A percentile compares a stretch with the other conserved stretches of the same genome.
Conservation (phyloP, 2,113 vertebrate genomes). For the Tricholaema leucomelas region DNA sequence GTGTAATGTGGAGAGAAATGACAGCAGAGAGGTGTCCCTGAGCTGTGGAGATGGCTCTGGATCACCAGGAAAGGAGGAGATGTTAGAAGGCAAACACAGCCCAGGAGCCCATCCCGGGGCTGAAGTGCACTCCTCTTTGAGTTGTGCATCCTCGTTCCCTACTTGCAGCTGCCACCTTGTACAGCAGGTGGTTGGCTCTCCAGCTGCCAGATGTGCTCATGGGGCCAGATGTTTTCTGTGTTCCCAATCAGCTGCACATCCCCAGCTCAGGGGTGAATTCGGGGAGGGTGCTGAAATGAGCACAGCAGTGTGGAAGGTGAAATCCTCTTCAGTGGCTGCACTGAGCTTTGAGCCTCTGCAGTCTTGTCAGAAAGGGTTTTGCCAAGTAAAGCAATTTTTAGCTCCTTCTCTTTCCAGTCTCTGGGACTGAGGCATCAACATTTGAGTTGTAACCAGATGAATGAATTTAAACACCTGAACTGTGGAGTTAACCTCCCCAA, state of each 20-base stretch:
- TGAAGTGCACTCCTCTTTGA: not conserved
- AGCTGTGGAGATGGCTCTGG: not conserved
- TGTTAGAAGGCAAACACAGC: not conserved
- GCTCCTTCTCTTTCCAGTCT: too few species aligned
- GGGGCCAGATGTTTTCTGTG: not conserved
- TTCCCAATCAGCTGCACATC: not conserved
- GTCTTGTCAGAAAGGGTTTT: too few species aligned
- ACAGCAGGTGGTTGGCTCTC: not conserved
- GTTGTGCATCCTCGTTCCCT: not conserved
- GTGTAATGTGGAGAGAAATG: not conserved
- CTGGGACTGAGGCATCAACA: too few species aligned
- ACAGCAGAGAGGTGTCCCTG: not conserved
- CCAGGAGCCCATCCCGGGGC: not conserved
- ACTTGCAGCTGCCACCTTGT: not conserved
- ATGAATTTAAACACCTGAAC: too few species aligned
- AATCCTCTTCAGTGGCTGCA: not conserved
- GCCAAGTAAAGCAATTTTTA: not conserved
- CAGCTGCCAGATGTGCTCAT: conserved; percentile 7
- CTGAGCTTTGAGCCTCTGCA: too few species aligned
- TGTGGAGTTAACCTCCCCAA: too few species aligned
- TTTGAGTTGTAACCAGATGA: too few species aligned
- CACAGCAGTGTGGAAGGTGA: not conserved
- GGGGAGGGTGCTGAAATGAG: not conserved
- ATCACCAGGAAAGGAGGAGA: not conserved
- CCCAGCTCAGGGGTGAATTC: not conserved